Base-by-base conservation (phyloP, 2,113 vertebrate species). In the Notothenia coriiceps region DNA sequence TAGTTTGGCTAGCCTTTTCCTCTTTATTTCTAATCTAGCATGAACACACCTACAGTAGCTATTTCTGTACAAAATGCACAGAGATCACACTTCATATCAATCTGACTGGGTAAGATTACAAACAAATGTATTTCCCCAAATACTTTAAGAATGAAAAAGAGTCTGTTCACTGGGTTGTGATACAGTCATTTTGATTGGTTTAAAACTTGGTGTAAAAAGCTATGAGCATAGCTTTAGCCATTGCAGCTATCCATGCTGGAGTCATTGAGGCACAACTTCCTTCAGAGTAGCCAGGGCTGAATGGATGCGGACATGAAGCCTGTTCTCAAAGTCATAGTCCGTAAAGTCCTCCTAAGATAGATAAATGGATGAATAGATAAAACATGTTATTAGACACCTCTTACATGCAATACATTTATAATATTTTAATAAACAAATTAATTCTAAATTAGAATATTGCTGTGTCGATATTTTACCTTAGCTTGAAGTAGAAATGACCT, bases 301-400 rank as follows among this genome's bases (percentile, higher is more conserved):
- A 0, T 99, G 98, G 88, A 99, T 98, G 85, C 98, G 98, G 44
- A 99, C 97, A 5, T 99, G 98, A 87, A 99, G 92, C 92, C 98
- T 95, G 95, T 99, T 99, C 91, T 99, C 98, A 93, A 99, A 99
- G 92, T 99, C 98, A 70, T 99, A 99, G 89, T 97, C 97, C 61
- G 94, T 92, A 74, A 97, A 99, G 80, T 98, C 97, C 92, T 99
- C 98, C 98, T 99, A 80, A 52, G 85, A 79, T 62, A 57, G 10
- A 70, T 12, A 60, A 13, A 62, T 13, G 2, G 29, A 52, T 25
- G 10, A 13, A 33, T 5, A 12, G 35, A 47, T 11, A 46, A 15
- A 54, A 50, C 29, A 51, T 13, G 15, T 44, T 18, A 40, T 54
- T 29, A 67, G 50, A 55, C 33, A 52, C 29, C 44, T 51, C 33